phyloP scores from a whole-genome alignment of 2,888 invertebrate genomes.

The Nemurella pictetii region DNA sequence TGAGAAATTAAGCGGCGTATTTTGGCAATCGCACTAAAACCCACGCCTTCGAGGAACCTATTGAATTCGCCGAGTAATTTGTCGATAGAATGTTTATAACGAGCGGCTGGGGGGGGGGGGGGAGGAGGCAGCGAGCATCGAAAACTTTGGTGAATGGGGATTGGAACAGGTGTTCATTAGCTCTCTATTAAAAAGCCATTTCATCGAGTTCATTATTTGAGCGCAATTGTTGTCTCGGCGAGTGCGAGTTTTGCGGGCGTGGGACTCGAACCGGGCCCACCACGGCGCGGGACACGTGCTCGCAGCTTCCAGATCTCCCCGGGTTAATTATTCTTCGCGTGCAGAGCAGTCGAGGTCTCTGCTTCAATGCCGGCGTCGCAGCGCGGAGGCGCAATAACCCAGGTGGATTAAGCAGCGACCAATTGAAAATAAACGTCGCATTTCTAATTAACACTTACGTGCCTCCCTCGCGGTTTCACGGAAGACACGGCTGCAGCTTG shows the following conservation, averaged over 20 bases:
- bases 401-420: constrained; percentile 13
- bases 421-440: constrained; percentile 30
- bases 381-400: background rate
- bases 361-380: too few species aligned
- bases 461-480: constrained; percentile 20
- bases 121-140: background rate
- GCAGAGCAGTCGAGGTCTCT: background rate
- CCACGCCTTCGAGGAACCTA: background rate
- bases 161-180: constrained; percentile 23
- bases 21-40: background rate
- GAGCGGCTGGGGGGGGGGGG: background rate
- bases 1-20: background rate
- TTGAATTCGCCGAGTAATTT: background rate
- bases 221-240: background rate
- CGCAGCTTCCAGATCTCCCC: background rate
- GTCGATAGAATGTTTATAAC: background rate
- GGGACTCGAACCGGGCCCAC: background rate
- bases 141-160: background rate
- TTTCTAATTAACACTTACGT: constrained; percentile 30
- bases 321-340: constrained; percentile 8
- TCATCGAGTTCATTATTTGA: constrained; percentile 15
- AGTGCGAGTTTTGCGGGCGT: background rate
- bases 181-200: background rate
- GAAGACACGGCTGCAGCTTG: constrained; percentile 1
- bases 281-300: background rate